Evolutionary conservation across 2,797 vertebrate species (phyloP).

Genomic region (Spinibarbus caldwelli): DNA sequence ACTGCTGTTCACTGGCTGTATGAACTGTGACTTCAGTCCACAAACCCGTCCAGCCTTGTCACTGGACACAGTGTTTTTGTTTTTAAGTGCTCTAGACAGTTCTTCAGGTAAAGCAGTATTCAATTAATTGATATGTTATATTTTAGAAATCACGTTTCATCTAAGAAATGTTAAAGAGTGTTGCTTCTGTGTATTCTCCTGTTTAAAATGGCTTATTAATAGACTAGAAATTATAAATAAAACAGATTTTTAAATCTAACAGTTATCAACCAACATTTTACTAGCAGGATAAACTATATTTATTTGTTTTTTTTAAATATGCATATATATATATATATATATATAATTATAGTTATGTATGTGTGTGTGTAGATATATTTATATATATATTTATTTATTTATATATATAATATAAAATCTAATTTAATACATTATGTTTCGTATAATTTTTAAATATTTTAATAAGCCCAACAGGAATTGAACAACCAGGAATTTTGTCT

Average conservation of each 20-base stretch:
- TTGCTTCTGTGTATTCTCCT: neutral
- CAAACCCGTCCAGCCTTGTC: slow-evolving; percentile 28
- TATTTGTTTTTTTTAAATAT: neutral
- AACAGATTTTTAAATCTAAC: neutral
- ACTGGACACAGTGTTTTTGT: neutral
- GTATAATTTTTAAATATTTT: neutral
- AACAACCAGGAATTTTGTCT: neutral
- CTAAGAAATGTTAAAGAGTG: too few species aligned
- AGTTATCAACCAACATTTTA: neutral
- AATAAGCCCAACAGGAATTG: neutral
- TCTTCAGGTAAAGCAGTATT: neutral
- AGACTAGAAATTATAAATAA: neutral
- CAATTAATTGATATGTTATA: neutral
- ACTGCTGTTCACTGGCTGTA: slow-evolving; percentile 53
- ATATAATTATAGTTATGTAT: too few species aligned
- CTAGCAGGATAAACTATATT: too few species aligned
- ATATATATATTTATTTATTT: neutral
- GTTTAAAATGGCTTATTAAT: neutral
- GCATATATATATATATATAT: too few species aligned
- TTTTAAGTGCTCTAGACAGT: neutral
- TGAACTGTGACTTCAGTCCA: slow-evolving; percentile 51
- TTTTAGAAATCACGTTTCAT: neutral
- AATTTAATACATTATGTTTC: neutral
- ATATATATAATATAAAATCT: neutral
- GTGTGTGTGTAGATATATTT: too few species aligned